Base-by-base conservation (phyloP, 2,113 vertebrate species). In the Carollia perspicillata region DNA sequence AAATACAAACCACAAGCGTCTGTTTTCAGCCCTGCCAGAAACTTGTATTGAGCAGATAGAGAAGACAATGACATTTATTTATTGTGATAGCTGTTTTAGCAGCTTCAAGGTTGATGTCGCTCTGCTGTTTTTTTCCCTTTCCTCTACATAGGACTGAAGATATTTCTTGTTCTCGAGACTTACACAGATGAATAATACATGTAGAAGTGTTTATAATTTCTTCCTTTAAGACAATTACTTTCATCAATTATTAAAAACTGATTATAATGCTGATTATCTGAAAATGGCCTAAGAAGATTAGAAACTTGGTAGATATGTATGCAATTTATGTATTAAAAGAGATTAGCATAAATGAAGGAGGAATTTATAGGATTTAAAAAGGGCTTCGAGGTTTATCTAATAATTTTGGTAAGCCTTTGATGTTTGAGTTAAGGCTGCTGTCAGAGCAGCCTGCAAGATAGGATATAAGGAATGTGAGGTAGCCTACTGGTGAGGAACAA, bases 201-300 rank as follows among this genome's bases (percentile, higher is more conserved):
- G 55, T 51, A 96, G 44, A 96, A 20, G 18, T 83, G 72, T 81
- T 95, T 95, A 40, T 89, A 44, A 92, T 97, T 87, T 77, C 26
- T 94, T 88, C 68, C 60, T 94, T 94, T 44, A 81, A 35, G 96
- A 84, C 33, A 83, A 83, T 75, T 89, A 95, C 96, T 89, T 86
- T 79, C 23, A 92, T 96, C 65, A 97, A 16, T 83, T 96, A 78
- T 96, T 97, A 84, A 97, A 90, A 97, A 37, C 16, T 55, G 69
- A 84, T 83, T 96, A 97, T 78, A 95, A 83, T 71, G 17, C 28
- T 72, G 84, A 75, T 84, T 42, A 95, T 92, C 68, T 95, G 44
- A 96, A 83, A 96, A 81, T 69, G 40, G 37, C 42, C 10, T 65
- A 90, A 22, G 66, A 96, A 89, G 95, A 96, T 87, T 35, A 91